Evolutionary conservation across 2,113 vertebrate species (phyloP), one percentile per base, ranked within the genome.

Genomic region (Bos javanicus): DNA sequence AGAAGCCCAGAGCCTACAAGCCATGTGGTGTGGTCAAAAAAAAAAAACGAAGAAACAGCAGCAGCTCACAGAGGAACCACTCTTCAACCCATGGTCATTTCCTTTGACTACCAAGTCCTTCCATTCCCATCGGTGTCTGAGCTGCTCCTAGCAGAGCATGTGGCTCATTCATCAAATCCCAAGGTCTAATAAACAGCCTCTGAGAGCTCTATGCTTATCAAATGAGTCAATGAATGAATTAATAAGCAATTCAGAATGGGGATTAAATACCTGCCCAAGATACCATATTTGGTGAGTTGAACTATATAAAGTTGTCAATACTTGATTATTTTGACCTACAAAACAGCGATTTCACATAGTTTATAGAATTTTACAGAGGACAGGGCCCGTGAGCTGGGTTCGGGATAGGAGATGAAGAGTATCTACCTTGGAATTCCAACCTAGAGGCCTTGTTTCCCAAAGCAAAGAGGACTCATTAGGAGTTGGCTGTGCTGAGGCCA

Each of bases 231-330:
- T 84, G 78, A 94, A 71, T 80, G 5, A 74, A 36, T 89, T 2
- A 98, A 91, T 56, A 57, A 85, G 23, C 4, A 90, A 81, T 62
- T 92, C 78, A 94, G 23, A 93, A 96, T 87, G 33, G 67, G 3
- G 11, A 87, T 96, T 92, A 96, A 96, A 89, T 62, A 90, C n/a
- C 19, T 67, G 17, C 52, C 78, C 36, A 94, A 90, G 43, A 95
- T 25, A 80, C 6, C 50, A 67, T 43, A 57, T 21, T 91, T 10
- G 95, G 1, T 50, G 86, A 90, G n/a, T 25, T 92, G 14, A 87
- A 76, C 52, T 56, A 90, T 26, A 14, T 87, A 25, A 93, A 97
- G 87, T 36, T 91, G 36, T 78, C 92, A 91, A 46, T 71, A 64
- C 46, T 91, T 67, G 57, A 95, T 67, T 28, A 50, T 90, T 87